Base-by-base conservation (phyloP, 1,140 invertebrate species). In the Anagrus nilaparvatae region DNA sequence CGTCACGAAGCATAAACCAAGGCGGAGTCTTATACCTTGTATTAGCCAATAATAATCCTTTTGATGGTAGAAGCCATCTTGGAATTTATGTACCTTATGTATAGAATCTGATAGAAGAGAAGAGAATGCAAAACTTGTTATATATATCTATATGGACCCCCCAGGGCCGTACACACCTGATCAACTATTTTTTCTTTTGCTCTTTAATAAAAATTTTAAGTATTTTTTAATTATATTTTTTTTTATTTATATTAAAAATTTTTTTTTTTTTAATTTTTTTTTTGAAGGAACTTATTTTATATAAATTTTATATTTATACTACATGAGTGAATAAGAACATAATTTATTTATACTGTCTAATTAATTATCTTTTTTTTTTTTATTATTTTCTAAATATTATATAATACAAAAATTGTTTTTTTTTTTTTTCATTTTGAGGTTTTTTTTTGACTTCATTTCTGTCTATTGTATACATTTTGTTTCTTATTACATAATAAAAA, bases 31-130 rank as follows among this genome's bases (percentile, higher is more conserved):
- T 67, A 70, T 61, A 61, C 66, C 63, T 68, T 61, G 68, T 71
- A 69, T 70, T 71, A 72, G 69, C 71, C 71, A 73, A 73, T 73
- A 72, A 72, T 72, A 72, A 70, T 69, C 65, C 66, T 67, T 63
- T 65, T 56, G 56, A 59, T 65, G 59, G 60, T 63, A 61, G 70
- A 61, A 67, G 71, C 70, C 71, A 72, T 73, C 70, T 73, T 72
- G 67, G 65, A 65, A 63, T 60, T 66, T 69, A 70, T 66, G 65
- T 67, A 66, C 64, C 66, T 67, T 69, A 60, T 59, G 62, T 61
- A 51, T 12, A 14, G 21, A 18, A 8, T 29, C 9, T 16, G 12
- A 9, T 13, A 10, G 13, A n/a, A 32, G 18, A 23, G 33, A 12
- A 43, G 6, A 13, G 21, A n/a, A 19, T 10, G 56, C 62, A 61